Conservation (phyloP, 2,797 vertebrate species). For the Ptychobarbus kaznakovi region DNA sequence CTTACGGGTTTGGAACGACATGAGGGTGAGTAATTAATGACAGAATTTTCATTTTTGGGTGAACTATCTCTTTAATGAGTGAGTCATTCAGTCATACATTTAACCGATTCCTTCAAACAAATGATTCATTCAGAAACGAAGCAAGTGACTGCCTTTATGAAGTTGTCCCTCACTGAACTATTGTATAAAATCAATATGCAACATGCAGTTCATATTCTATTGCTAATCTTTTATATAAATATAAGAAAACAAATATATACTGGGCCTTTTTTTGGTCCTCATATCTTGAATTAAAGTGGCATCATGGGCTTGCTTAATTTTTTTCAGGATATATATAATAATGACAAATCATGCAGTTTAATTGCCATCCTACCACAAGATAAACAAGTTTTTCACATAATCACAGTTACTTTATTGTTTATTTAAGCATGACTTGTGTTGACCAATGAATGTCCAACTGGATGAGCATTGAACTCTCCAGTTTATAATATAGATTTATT, state of each 20-base stretch:
- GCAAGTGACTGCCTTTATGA: background rate
- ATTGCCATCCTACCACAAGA: background rate
- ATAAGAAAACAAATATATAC: background rate
- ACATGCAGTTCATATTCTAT: background rate
- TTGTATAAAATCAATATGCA: background rate
- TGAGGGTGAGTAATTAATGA: no score
- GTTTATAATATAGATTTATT: conserved; percentile 64
- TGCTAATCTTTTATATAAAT: background rate
- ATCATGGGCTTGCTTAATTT: background rate
- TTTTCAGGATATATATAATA: background rate
- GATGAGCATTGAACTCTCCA: background rate
- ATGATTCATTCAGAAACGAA: no score
- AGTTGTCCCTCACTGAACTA: background rate
- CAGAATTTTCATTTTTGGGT: no score
- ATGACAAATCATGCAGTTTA: background rate
- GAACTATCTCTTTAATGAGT: no score
- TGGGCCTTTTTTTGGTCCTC: background rate
- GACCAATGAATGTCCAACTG: background rate
- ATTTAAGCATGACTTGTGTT: background rate
- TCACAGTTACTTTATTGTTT: background rate
- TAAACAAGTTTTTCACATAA: background rate
- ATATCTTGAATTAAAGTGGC: background rate
- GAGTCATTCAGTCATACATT: background rate
- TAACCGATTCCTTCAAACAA: background rate
- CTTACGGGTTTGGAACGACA: background rate